These are phyloP conservation scores for Elachura formosa DNA, from an alignment of 2,113 vertebrate genomes.

Conservation along the genomic window DNA sequence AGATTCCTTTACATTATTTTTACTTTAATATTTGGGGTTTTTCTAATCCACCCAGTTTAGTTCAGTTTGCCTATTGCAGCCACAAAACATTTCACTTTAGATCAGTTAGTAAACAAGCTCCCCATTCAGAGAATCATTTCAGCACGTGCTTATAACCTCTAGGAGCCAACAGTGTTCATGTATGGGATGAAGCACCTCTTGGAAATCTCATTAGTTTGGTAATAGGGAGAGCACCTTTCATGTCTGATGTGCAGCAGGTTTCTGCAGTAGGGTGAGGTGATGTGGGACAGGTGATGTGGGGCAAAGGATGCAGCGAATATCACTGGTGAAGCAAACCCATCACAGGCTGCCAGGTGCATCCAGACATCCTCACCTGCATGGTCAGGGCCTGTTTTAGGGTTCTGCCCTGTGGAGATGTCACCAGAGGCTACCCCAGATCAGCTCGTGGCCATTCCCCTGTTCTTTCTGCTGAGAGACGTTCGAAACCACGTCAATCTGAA, in stretches of 20 bases:
- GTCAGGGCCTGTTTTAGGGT: not conserved
- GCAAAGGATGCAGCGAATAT: not conserved
- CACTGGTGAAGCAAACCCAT: not conserved
- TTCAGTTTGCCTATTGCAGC: not conserved
- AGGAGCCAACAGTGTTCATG: not conserved
- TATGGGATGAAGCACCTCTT: not conserved
- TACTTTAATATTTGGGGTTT: not conserved
- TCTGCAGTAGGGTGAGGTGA: not conserved
- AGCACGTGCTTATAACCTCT: not conserved
- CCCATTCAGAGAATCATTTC: not conserved
- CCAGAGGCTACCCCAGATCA: not conserved
- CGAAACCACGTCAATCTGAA: not conserved
- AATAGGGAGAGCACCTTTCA: not conserved
- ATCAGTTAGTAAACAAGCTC: not conserved
- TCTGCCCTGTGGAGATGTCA: not conserved
- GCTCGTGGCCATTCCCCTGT: not conserved
- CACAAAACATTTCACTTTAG: not conserved
- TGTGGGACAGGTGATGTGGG: not conserved
- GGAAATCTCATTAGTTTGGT: not conserved
- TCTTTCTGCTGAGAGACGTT: not conserved
- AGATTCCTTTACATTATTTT: not conserved
- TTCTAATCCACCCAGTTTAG: not conserved
- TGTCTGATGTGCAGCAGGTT: not conserved
- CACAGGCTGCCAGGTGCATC: not conserved
- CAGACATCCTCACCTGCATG: not conserved